These are phyloP conservation scores for Myotis daubentonii DNA, from an alignment of 2,797 vertebrate genomes.

Conservation along the genomic window DNA sequence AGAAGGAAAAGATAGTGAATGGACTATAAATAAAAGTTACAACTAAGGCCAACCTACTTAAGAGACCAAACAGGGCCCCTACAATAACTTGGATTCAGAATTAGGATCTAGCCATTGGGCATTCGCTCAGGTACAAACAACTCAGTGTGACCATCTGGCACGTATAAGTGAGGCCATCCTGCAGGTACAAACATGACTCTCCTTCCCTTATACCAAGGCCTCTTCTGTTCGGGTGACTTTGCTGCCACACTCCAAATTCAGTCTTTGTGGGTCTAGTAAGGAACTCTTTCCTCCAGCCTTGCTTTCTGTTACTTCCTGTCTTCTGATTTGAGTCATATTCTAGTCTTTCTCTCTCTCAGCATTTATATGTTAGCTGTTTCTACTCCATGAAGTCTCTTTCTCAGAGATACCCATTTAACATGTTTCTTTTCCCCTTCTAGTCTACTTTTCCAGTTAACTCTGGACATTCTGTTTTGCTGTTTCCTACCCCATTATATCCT, in stretches of 20 bases:
- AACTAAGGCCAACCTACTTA: neutral
- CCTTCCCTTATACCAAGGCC: neutral
- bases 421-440: neutral
- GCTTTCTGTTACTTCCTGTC: neutral
- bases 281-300: neutral
- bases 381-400: neutral
- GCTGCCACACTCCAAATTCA: neutral
- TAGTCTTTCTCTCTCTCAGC: neutral
- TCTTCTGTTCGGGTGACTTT: slow-evolving; percentile 20
- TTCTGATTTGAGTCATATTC: neutral
- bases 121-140: neutral
- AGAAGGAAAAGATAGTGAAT: neutral
- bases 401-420: neutral
- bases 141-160: neutral
- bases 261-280: neutral
- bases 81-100: neutral
- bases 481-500: neutral
- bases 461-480: neutral
- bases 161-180: neutral
- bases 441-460: neutral
- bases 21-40: neutral
- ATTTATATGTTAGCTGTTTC: neutral
- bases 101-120: neutral
- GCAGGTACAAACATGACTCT: neutral
- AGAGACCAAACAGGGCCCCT: neutral